Evolutionary conservation across 2,113 vertebrate species (phyloP).

Genomic region (Planiliza haematocheilus): DNA sequence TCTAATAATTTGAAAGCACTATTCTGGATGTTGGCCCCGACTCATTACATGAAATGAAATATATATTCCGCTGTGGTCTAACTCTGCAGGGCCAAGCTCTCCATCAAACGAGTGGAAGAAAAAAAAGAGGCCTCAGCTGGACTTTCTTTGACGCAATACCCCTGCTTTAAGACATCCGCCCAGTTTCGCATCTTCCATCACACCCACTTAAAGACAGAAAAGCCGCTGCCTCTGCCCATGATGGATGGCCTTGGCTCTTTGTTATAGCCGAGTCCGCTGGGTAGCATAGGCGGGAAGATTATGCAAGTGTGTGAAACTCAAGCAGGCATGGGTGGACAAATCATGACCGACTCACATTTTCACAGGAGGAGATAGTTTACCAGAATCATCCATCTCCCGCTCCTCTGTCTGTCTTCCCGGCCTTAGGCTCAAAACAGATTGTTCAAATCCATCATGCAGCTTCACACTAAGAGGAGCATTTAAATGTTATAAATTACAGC

Average conservation of each 20-base stretch:
- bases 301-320: slow-evolving; percentile 55
- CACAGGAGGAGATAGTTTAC: slow-evolving; percentile 35
- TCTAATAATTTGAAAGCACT: too few species aligned
- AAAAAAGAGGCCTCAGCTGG: slow-evolving; percentile 32
- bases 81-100: slow-evolving; percentile 24
- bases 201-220: slow-evolving; percentile 70
- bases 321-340: slow-evolving; percentile 43
- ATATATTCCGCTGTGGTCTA: slow-evolving; percentile 12
- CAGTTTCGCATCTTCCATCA: slow-evolving; percentile 70
- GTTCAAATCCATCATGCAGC: slow-evolving; percentile 43
- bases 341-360: slow-evolving; percentile 37
- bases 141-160: slow-evolving; percentile 45
- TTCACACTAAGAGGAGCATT: slow-evolving; percentile 25
- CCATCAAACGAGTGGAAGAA: slow-evolving; percentile 20
- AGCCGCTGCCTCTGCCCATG: slow-evolving; percentile 52
- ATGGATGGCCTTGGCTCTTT: slow-evolving; percentile 68
- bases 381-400: slow-evolving; percentile 43
- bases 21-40: too few species aligned
- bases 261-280: slow-evolving; percentile 46
- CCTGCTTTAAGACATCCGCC: slow-evolving; percentile 67
- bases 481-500: slow-evolving; percentile 46
- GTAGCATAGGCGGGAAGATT: slow-evolving; percentile 49
- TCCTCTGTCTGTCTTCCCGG: slow-evolving; percentile 13
- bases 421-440: slow-evolving; percentile 22
- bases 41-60: too few species aligned